Base-by-base conservation (phyloP, 2,113 vertebrate species). In the Aleadryas rufinucha region DNA sequence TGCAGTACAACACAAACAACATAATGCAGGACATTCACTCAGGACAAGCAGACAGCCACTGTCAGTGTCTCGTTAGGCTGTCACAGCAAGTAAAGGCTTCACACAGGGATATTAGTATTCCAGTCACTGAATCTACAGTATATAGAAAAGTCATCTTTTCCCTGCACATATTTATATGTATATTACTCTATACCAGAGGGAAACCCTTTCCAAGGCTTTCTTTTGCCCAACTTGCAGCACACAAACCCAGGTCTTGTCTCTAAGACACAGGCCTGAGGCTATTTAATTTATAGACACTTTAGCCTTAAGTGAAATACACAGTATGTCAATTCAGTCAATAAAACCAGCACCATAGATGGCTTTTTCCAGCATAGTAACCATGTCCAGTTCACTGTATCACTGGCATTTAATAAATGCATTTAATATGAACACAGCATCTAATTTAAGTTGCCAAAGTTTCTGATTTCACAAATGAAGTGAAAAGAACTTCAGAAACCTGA, bases 1-100 rank as follows among this genome's bases (percentile, higher is more conserved):
- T 66, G 84, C 90, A 83, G 52, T 61, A 91, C 90, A 95, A 94
- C 69, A 88, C 74, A 96, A 97, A 93, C 66, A 92, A 94, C 91
- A 82, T 89, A 60, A 94, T 71, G 74, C 96, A 79, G 86, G 85
- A 92, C 88, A 75, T 41, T 88, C 63, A 61, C 44, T 61, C 90
- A 76, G 79, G 80, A 95, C 84, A 83, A 78, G 83, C 50, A 87
- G 84, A 54, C 65, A 95, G 69, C 57, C 59, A 27, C 84, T 89
- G 80, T 80, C 88, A 90, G 24, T 27, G 60, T 76, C 83, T 92
- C 60, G 84, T 95, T 93, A 96, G 76, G 59, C 60, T 97, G 88
- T 68, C 87, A 91, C 0, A 2, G 59, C 30, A 81, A 88, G 57
- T 13, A 69, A 91, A 89, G 52, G 50, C 54, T 91, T 92, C 82